These are phyloP conservation scores for Cygnus olor DNA, from an alignment of 2,797 vertebrate species.

Conservation along the genomic window DNA sequence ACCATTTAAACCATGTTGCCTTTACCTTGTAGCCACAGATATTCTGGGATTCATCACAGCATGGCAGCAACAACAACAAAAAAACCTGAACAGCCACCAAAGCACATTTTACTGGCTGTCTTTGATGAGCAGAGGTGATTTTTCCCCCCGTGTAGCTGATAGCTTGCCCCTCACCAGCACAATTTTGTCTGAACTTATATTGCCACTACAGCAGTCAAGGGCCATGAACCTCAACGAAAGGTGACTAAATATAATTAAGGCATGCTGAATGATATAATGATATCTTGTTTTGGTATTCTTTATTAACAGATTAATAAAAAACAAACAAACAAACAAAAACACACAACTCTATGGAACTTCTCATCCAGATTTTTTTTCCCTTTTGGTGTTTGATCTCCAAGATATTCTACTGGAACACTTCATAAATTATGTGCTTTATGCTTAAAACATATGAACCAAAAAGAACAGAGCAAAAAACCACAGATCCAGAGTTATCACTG, in stretches of 20 bases:
- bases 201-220: background rate
- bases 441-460: background rate
- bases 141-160: background rate
- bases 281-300: background rate
- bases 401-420: background rate
- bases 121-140: background rate
- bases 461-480: background rate
- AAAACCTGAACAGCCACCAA: background rate
- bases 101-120: background rate
- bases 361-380: background rate
- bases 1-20: background rate
- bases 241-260: slow-evolving; percentile 32
- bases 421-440: background rate
- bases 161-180: background rate
- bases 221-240: background rate
- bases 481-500: background rate
- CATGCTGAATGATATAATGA: slow-evolving; percentile 30
- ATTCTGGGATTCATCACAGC: background rate
- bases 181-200: background rate
- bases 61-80: background rate
- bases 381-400: background rate
- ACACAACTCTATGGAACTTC: background rate
- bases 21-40: background rate
- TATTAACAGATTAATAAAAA: slow-evolving; percentile 20
- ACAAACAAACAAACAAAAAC: no score